Conservation (phyloP, 37 sponge, comb jelly and placozoan genomes). For the Halisarca cf. caerulea region DNA sequence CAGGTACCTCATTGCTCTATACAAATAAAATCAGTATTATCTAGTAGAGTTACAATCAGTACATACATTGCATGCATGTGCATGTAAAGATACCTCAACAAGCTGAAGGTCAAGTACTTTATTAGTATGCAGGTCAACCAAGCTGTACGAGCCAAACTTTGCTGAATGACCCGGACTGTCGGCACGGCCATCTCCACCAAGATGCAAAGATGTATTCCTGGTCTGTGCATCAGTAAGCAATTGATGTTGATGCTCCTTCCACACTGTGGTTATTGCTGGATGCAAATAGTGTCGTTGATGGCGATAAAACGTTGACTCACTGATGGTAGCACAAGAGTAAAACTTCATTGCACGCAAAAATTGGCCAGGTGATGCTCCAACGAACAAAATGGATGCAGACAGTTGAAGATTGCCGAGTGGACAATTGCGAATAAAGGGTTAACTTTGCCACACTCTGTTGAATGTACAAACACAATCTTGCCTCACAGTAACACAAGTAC, state of each 20-base stretch:
- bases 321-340: background rate
- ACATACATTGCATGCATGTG: too few species aligned
- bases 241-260: background rate
- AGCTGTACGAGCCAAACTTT: constrained; percentile 20
- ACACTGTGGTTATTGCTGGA: background rate
- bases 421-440: background rate
- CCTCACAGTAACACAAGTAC: too few species aligned
- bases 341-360: background rate
- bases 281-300: background rate
- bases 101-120: constrained; percentile 18
- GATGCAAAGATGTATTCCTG: background rate
- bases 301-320: background rate
- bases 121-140: background rate
- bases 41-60: too few species aligned
- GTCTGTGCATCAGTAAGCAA: background rate
- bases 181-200: constrained; percentile 27
- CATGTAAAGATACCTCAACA: background rate
- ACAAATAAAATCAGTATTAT: too few species aligned
- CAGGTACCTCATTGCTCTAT: constrained; percentile 45
- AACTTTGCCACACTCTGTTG: background rate
- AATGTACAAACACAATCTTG: too few species aligned
- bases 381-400: background rate
- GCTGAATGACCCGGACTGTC: constrained; percentile 34
- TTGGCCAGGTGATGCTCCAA: background rate
- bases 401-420: background rate